These are phyloP conservation scores for Nanorana parkeri DNA, from an alignment of 2,113 vertebrate genomes.

Conservation along the genomic window DNA sequence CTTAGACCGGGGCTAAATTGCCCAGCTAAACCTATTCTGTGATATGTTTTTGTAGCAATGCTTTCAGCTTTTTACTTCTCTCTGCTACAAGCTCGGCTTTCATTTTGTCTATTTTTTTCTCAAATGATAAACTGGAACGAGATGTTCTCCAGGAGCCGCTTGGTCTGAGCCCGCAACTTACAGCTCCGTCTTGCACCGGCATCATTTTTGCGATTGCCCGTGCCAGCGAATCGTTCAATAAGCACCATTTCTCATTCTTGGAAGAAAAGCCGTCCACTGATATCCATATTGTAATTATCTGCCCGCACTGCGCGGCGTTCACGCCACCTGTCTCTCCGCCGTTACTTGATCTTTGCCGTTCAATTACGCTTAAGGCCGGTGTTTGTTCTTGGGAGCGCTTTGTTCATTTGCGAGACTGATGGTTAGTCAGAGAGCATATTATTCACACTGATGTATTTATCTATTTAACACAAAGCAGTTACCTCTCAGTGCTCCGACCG, in stretches of 20 bases:
- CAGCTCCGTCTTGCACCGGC: not conserved
- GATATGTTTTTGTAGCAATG: too few relatives aligned
- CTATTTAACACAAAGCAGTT: constrained; percentile 22
- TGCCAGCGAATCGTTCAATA: constrained; percentile 29
- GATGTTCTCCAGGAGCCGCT: not conserved
- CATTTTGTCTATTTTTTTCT: not conserved
- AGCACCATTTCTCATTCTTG: constrained; percentile 16
- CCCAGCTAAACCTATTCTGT: too few relatives aligned
- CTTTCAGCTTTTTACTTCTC: not conserved
- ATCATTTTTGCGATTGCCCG: constrained; percentile 10
- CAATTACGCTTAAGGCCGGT: constrained; percentile 2
- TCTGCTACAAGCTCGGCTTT: too few relatives aligned
- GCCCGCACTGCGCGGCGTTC: not conserved
- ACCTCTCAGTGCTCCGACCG: not conserved
- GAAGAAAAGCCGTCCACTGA: constrained; percentile 7
- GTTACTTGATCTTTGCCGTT: constrained; percentile 36
- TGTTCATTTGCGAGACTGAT: constrained; percentile 24
- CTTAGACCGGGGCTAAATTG: too few relatives aligned
- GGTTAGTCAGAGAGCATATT: constrained; percentile 26
- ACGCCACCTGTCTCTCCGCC: constrained; percentile 2
- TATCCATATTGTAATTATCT: constrained; percentile 46
- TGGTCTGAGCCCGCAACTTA: not conserved
- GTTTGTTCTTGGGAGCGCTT: constrained; percentile 29
- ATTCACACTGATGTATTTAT: constrained; percentile 46
- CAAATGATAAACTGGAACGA: not conserved